Conservation (phyloP, 2,888 invertebrate species). For the Alcis repandata region DNA sequence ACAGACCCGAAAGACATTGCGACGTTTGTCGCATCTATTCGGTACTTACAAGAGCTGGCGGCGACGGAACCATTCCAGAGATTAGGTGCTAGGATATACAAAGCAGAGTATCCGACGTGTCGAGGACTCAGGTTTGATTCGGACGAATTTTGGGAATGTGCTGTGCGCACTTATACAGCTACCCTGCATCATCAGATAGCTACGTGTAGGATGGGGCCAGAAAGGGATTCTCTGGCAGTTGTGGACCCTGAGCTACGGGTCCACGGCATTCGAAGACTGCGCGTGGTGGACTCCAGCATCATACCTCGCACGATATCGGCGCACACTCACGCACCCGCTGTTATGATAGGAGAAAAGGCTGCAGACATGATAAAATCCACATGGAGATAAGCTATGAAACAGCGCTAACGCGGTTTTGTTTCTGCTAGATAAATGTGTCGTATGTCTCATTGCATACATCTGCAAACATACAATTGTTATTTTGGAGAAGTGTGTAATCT, state of each 20-base stretch:
- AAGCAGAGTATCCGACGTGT: slow-evolving; percentile 88
- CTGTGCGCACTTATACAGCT: slow-evolving; percentile 86
- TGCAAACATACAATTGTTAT: not conserved
- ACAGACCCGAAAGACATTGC: slow-evolving; percentile 87
- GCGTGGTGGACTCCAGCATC: slow-evolving; percentile 85
- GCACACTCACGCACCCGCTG: slow-evolving; percentile 85
- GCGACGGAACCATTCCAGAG: slow-evolving; percentile 82
- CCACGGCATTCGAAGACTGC: slow-evolving; percentile 76
- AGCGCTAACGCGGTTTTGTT: not conserved
- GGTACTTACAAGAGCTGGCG: slow-evolving; percentile 79
- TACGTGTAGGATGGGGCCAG: slow-evolving; percentile 89
- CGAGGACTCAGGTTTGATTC: slow-evolving; percentile 77
- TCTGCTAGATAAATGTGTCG: not conserved
- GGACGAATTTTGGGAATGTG: slow-evolving; percentile 89
- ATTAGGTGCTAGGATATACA: slow-evolving; percentile 83
- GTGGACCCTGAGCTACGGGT: slow-evolving; percentile 87
- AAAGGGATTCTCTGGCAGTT: slow-evolving; percentile 86
- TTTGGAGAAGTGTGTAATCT: not conserved
- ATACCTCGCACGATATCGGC: slow-evolving; percentile 84
- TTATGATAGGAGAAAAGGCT: slow-evolving; percentile 87
- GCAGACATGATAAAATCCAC: slow-evolving; percentile 84
- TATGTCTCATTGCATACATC: not conserved
- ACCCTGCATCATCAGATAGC: slow-evolving; percentile 89
- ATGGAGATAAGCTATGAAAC: slow-evolving; percentile 58
- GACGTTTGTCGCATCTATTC: slow-evolving; percentile 87